Evolutionary conservation across 1,140 invertebrate species (phyloP).

Genomic region (Ctenoplectra terminalis): DNA sequence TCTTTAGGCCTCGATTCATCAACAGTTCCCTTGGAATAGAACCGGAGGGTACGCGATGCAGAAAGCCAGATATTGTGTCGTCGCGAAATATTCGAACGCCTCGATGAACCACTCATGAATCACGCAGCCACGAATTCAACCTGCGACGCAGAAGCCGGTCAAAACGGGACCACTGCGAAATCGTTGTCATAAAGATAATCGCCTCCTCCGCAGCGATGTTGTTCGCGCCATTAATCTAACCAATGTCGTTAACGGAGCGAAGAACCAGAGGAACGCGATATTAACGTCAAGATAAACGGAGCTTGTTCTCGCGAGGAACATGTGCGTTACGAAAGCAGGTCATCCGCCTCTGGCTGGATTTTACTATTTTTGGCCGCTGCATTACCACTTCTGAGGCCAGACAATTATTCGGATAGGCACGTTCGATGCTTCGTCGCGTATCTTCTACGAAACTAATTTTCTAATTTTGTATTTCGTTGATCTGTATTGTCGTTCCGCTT

Average conservation of each 20-base stretch:
- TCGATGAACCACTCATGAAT: slow-evolving; percentile 38
- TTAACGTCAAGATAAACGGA: not conserved
- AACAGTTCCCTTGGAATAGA: not conserved
- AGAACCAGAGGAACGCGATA: not conserved
- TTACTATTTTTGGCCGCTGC: slow-evolving; percentile 26
- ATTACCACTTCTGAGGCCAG: not conserved
- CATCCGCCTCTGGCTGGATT: not conserved
- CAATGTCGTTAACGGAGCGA: slow-evolving; percentile 18
- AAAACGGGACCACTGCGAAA: slow-evolving; percentile 33
- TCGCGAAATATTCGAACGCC: no score
- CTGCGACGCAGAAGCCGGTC: slow-evolving; percentile 33
- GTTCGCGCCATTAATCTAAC: slow-evolving; percentile 46
- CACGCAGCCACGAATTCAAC: slow-evolving; percentile 19
- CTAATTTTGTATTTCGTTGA: not conserved
- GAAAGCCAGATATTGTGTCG: not conserved
- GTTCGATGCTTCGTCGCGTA: not conserved
- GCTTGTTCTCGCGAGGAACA: not conserved
- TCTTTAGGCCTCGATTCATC: not conserved
- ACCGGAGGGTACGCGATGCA: not conserved
- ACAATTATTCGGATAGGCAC: not conserved
- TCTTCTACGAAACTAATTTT: not conserved
- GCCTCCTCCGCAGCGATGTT: slow-evolving; percentile 29
- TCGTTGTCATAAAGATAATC: slow-evolving; percentile 55
- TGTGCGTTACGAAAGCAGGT: slow-evolving; percentile 29
- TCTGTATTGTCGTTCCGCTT: not conserved